Percentiles rank a stretch among this genome's conserved stretches.
phyloP scores from a whole-genome alignment of 1,140 invertebrate genomes.

The Onthophagus taurus region DNA sequence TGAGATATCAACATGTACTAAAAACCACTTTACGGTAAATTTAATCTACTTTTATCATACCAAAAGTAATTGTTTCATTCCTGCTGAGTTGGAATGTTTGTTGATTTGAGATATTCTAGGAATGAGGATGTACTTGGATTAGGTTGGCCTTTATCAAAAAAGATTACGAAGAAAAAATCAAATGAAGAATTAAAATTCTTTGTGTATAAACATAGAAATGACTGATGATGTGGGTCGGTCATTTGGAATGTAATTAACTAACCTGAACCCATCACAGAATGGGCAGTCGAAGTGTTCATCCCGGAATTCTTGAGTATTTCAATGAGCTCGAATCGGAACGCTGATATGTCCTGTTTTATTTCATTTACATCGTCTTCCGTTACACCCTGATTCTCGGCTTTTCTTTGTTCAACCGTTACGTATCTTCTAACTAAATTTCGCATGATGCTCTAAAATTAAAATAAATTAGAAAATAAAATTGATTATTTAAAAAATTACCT shows the following conservation, averaged over 20 bases:
- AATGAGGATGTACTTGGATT: no score
- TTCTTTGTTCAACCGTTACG: conserved; percentile 90
- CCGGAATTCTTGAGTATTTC: conserved; percentile 91
- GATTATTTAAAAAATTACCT: conserved; percentile 42
- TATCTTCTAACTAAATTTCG: conserved; percentile 89
- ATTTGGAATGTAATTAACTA: conserved; percentile 1
- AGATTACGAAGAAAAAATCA: no score
- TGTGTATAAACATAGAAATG: no score
- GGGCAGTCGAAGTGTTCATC: conserved; percentile 78
- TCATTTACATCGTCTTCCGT: conserved; percentile 98
- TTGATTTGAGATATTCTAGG: no score
- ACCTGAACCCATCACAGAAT: conserved; percentile 49
- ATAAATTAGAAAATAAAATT: conserved; percentile 4
- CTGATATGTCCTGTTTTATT: conserved; percentile 96
- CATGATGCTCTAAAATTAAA: conserved; percentile 72
- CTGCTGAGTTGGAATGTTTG: no score
- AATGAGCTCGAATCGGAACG: conserved; percentile 88
- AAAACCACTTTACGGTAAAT: no score
- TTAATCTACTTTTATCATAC: no score
- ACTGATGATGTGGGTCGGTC: no score
- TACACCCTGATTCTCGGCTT: conserved; percentile 90
- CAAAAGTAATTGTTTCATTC: no score
- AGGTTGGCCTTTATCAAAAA: no score
- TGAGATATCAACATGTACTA: no score
- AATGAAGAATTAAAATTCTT: no score